phyloP scores from a whole-genome alignment of 2,888 invertebrate genomes.

The Eupithecia insigniata region DNA sequence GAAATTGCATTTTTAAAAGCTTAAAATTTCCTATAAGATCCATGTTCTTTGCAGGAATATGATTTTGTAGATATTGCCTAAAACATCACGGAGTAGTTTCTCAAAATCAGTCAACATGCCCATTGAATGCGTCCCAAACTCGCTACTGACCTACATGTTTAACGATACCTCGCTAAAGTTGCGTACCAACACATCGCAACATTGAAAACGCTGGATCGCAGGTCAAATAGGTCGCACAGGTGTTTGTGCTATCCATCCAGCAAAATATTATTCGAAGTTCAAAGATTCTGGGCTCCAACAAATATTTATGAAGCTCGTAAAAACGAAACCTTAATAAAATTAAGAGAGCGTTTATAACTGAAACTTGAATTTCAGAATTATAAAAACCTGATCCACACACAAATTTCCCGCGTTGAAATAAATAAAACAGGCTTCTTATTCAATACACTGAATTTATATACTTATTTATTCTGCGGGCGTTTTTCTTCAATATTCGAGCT shows the following conservation, averaged over 20 bases:
- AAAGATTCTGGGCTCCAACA: not conserved
- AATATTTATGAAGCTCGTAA: conserved; percentile 6
- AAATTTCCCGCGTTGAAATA: conserved; percentile 14
- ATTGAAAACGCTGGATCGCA: not conserved
- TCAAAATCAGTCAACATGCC: too few species aligned
- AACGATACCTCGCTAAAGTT: not conserved
- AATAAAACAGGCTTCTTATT: conserved; percentile 32
- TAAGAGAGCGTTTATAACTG: not conserved
- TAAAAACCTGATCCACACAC: conserved; percentile 15
- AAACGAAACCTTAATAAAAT: conserved; percentile 9
- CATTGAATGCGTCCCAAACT: not conserved
- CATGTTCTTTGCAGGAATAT: too few species aligned
- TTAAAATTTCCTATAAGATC: too few species aligned
- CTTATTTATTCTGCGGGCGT: conserved; percentile 36
- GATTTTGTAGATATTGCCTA: too few species aligned
- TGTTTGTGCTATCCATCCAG: not conserved
- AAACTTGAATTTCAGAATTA: conserved; percentile 6
- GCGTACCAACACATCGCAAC: not conserved
- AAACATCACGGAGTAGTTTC: too few species aligned
- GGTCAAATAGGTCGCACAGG: conserved; percentile 2
- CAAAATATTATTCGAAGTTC: conserved; percentile 4
- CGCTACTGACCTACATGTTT: conserved; percentile 2
- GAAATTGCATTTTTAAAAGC: too few species aligned
- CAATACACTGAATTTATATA: conserved; percentile 24
- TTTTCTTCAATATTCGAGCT: conserved; percentile 32